These are phyloP conservation scores for Microtus montanus DNA, from an alignment of 2,113 vertebrate genomes.

Conservation along the genomic window DNA sequence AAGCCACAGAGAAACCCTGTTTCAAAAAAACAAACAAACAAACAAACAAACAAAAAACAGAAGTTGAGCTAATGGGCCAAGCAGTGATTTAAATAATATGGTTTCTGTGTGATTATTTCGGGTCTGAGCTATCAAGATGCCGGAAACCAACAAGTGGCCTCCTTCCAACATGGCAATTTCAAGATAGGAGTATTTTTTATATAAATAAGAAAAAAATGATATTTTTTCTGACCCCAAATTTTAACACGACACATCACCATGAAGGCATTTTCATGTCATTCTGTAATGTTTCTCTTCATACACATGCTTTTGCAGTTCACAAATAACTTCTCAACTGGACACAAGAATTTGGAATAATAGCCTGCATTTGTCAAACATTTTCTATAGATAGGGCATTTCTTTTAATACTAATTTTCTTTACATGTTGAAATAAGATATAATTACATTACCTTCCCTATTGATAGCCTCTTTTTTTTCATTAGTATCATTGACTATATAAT, in stretches of 20 bases:
- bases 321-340: background rate
- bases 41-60: too few species aligned
- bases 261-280: background rate
- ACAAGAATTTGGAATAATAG: background rate
- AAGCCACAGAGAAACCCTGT: too few species aligned
- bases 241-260: background rate
- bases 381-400: background rate
- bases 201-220: background rate
- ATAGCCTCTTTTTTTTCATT: too few species aligned
- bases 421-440: background rate
- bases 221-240: constrained; percentile 13
- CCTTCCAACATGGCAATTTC: background rate
- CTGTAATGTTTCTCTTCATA: background rate
- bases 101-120: too few species aligned
- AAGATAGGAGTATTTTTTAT: background rate
- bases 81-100: too few species aligned
- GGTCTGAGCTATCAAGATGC: too few species aligned
- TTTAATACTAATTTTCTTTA: background rate
- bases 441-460: background rate
- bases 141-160: too few species aligned
- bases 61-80: too few species aligned
- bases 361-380: background rate
- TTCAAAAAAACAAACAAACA: too few species aligned
- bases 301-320: background rate
- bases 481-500: too few species aligned